These are phyloP conservation scores for Buceros bicornis DNA, from an alignment of 2,797 vertebrate genomes.

Conservation along the genomic window DNA sequence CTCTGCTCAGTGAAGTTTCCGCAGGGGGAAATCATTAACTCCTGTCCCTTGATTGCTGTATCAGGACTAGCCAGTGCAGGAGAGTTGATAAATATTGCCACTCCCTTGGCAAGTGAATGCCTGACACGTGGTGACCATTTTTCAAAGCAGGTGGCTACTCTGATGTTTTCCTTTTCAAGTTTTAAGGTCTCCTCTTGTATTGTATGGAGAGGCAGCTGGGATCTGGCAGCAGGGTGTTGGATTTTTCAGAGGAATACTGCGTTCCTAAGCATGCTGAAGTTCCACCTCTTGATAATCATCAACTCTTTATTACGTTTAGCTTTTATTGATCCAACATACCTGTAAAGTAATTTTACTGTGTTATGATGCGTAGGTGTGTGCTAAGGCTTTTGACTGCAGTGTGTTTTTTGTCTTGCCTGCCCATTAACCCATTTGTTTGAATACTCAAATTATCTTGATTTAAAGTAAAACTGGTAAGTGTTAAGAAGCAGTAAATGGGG, in stretches of 20 bases:
- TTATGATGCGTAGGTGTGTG: not conserved
- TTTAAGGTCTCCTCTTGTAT: not conserved
- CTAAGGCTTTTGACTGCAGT: slow-evolving; percentile 1
- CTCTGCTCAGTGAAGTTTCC: slow-evolving; percentile 33
- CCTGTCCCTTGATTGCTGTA: slow-evolving; percentile 27
- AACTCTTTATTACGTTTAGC: not conserved
- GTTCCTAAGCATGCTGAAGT: not conserved
- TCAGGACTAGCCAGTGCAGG: slow-evolving; percentile 1
- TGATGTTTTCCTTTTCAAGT: not conserved
- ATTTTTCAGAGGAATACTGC: not conserved
- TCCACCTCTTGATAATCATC: not conserved
- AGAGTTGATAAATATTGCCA: slow-evolving; percentile 12
- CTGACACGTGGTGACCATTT: not conserved
- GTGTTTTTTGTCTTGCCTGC: not conserved
- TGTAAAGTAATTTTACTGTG: not conserved
- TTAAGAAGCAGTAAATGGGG: not conserved
- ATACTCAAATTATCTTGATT: slow-evolving; percentile 28
- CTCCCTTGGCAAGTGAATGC: slow-evolving; percentile 23
- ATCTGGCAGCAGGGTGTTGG: not conserved
- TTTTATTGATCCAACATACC: slow-evolving; percentile 9
- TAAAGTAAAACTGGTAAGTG: not conserved
- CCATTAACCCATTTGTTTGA: slow-evolving; percentile 32
- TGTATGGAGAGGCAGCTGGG: not conserved
- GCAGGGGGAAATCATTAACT: slow-evolving; percentile 62
- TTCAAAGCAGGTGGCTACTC: slow-evolving; percentile 16